Conservation (phyloP, 2,113 vertebrate species). For the Callospermophilus lateralis region DNA sequence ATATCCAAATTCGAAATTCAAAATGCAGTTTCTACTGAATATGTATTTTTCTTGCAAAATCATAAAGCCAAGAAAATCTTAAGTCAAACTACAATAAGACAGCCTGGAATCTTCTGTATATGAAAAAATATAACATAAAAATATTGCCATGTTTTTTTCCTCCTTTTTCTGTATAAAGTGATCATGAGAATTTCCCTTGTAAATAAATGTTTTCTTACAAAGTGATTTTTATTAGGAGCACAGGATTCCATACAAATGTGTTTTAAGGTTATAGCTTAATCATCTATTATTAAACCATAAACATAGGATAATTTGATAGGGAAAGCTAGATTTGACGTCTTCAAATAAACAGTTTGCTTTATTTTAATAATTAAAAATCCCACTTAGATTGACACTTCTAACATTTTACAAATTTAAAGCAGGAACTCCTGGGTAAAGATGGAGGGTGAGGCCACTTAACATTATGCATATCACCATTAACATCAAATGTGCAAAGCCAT, state of each 20-base stretch:
- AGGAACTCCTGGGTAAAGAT: background rate
- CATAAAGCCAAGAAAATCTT: background rate
- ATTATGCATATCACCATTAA: background rate
- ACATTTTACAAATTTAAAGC: background rate
- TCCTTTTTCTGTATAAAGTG: background rate
- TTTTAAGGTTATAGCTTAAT: background rate
- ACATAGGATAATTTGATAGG: background rate
- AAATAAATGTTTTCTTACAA: background rate
- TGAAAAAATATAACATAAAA: background rate
- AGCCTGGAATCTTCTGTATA: background rate
- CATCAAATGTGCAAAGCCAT: background rate
- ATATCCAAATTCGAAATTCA: background rate
- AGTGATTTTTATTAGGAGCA: background rate
- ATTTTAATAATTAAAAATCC: background rate
- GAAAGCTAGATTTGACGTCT: background rate
- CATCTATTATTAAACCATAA: background rate
- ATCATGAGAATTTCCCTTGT: background rate
- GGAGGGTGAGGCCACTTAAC: background rate
- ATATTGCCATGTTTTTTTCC: background rate
- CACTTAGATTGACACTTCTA: background rate
- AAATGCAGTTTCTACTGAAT: background rate
- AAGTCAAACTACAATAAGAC: background rate
- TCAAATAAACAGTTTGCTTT: constrained; percentile 4
- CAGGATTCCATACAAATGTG: background rate
- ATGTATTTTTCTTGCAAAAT: background rate